Conservation (phyloP, 2,113 vertebrate species). For the Tylochromis polylepis region DNA sequence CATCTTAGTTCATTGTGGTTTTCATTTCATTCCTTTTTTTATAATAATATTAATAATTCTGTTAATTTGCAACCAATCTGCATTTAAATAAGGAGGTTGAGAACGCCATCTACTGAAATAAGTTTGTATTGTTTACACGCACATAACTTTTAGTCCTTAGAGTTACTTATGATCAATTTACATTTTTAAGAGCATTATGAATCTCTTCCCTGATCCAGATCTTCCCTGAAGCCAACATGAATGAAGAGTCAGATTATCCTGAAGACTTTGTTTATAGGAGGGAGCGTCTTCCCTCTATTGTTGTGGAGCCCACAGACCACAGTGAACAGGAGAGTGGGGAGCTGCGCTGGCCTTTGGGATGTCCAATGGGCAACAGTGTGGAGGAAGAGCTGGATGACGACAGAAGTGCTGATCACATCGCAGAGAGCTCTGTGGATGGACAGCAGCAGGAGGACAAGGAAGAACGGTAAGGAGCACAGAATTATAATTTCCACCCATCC, state of each 20-base stretch:
- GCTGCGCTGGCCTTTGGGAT: constrained; percentile 33
- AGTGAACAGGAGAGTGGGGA: constrained; percentile 40
- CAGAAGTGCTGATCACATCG: background rate
- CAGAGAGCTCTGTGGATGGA: background rate
- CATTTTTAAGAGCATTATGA: background rate
- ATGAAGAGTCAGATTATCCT: constrained; percentile 20
- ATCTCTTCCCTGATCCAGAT: constrained; percentile 43
- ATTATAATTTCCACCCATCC: background rate
- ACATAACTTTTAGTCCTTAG: background rate
- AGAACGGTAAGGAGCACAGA: constrained; percentile 6
- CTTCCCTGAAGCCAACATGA: constrained; percentile 54
- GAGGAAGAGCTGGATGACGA: constrained; percentile 10
- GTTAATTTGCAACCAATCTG: background rate
- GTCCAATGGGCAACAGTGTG: background rate
- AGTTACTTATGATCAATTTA: background rate
- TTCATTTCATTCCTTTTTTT: background rate
- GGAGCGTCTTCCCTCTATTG: constrained; percentile 71
- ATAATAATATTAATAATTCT: background rate
- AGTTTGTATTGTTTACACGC: background rate
- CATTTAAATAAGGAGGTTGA: background rate
- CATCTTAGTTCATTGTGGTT: background rate
- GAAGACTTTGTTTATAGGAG: constrained; percentile 38
- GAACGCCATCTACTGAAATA: too few species aligned
- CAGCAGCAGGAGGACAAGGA: constrained; percentile 22
- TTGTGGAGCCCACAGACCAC: constrained; percentile 68